Evolutionary conservation across 2,888 invertebrate species (phyloP), one percentile per base, ranked within the genome.

Genomic region (Seira ritae): DNA sequence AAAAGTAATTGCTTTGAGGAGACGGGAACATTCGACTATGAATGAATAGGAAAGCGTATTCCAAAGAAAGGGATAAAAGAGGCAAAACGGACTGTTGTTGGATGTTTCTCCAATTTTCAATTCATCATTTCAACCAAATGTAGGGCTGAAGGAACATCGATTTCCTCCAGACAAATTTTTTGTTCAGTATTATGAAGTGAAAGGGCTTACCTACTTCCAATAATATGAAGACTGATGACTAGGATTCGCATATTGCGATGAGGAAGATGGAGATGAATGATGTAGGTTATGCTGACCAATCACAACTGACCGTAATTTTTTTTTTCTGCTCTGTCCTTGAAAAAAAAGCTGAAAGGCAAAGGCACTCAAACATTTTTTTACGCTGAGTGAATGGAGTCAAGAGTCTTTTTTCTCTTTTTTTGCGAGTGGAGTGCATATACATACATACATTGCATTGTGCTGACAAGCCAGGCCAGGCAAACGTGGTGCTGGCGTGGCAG

Each of bases 161-260:
- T n/a, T n/a, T n/a, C n/a, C n/a, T n/a, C n/a, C n/a, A n/a, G n/a
- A n/a, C n/a, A n/a, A n/a, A n/a, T n/a, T n/a, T n/a, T n/a, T n/a
- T n/a, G n/a, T n/a, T n/a, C n/a, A n/a, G n/a, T n/a, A n/a, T n/a
- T n/a, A 31, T 31, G 31, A 31, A 31, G 8, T 31, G 50, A 50
- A 50, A 50, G 50, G 31, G 50, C 50, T 50, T 50, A 50, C 50
- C 50, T 50, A 50, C 50, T 50, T 50, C 50, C 50, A 50, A 50
- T 50, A 50, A 50, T 50, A 50, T n/a, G 50, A n/a, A 3, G 50
- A n/a, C 3, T 50, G 50, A 50, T 50, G 50, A 50, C 15, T 50
- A n/a, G 6, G 3, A 50, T n/a, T n/a, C n/a, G n/a, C n/a, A n/a
- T n/a, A n/a, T n/a, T n/a, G n/a, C n/a, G n/a, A n/a, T n/a, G n/a